Evolutionary conservation across 2,113 vertebrate genomes (phyloP).

Genomic region (Ciconia maguari): DNA sequence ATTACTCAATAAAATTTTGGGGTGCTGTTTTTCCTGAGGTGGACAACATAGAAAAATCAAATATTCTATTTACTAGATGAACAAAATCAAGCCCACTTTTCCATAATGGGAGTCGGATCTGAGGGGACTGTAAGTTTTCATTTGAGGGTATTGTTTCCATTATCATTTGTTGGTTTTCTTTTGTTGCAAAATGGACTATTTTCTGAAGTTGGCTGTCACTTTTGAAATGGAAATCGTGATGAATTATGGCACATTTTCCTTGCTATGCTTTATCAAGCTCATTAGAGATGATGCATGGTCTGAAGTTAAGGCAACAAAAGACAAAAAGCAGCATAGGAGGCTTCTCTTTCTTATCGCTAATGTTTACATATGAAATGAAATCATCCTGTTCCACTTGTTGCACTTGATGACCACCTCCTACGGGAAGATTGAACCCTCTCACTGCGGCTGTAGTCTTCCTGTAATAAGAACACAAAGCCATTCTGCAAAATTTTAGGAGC

Average conservation of each 20-base stretch:
- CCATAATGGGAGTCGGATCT: not conserved
- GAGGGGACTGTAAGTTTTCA: not conserved
- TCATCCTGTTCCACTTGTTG: constrained; percentile 24
- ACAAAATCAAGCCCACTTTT: not conserved
- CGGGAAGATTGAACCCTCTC: not conserved
- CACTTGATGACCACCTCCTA: not conserved
- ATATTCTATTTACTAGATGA: not conserved
- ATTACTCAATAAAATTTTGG: constrained; percentile 27
- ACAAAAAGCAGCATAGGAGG: not conserved
- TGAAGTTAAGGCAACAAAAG: constrained; percentile 64
- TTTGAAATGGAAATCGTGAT: constrained; percentile 74
- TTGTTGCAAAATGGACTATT: constrained; percentile 58
- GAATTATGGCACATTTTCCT: constrained; percentile 71
- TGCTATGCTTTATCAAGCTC: constrained; percentile 75
- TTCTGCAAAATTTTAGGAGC: not conserved
- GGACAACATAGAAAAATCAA: not conserved
- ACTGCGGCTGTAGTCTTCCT: not conserved
- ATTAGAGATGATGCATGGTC: constrained; percentile 76
- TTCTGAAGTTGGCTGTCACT: constrained; percentile 61
- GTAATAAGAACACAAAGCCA: not conserved
- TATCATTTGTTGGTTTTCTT: constrained; percentile 2
- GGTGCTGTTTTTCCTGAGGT: not conserved
- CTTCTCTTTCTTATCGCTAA: constrained; percentile 18
- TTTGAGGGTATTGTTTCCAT: constrained; percentile 16
- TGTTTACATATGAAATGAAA: constrained; percentile 44